These are phyloP conservation scores for Rana temporaria DNA, from an alignment of 2,113 vertebrate genomes.

Conservation along the genomic window DNA sequence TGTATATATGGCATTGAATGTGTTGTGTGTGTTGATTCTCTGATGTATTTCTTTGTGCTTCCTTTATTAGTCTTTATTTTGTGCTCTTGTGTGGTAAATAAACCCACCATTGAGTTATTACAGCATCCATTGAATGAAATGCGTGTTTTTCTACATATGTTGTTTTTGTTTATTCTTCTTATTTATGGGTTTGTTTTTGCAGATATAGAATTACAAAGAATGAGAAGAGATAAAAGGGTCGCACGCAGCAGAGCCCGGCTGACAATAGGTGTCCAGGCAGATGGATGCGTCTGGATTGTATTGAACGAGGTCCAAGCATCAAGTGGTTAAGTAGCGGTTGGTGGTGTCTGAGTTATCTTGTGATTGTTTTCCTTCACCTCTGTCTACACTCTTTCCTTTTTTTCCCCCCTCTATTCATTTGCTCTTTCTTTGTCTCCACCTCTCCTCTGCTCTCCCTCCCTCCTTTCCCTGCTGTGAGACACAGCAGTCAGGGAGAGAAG, in stretches of 20 bases:
- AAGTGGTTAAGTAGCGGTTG: conserved; percentile 27
- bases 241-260: not conserved
- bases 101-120: too few species aligned
- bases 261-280: not conserved
- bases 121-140: too few species aligned
- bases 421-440: conserved; percentile 39
- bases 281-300: not conserved
- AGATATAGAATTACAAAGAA: too few species aligned
- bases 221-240: too few species aligned
- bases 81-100: too few species aligned
- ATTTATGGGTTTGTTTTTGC: too few species aligned
- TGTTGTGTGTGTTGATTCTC: too few species aligned
- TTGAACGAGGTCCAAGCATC: not conserved
- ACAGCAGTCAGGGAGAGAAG: conserved; percentile 37
- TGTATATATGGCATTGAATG: too few species aligned
- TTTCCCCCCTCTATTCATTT: conserved; percentile 37
- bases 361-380: conserved; percentile 37
- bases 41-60: too few species aligned
- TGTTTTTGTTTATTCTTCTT: too few species aligned
- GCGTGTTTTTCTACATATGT: too few species aligned
- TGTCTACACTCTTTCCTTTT: conserved; percentile 37
- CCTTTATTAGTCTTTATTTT: too few species aligned
- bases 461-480: conserved; percentile 40
- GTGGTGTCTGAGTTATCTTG: not conserved
- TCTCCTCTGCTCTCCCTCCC: conserved; percentile 44